Evolutionary conservation across 2,113 vertebrate species (phyloP).

Genomic region (Bettongia penicillata): DNA sequence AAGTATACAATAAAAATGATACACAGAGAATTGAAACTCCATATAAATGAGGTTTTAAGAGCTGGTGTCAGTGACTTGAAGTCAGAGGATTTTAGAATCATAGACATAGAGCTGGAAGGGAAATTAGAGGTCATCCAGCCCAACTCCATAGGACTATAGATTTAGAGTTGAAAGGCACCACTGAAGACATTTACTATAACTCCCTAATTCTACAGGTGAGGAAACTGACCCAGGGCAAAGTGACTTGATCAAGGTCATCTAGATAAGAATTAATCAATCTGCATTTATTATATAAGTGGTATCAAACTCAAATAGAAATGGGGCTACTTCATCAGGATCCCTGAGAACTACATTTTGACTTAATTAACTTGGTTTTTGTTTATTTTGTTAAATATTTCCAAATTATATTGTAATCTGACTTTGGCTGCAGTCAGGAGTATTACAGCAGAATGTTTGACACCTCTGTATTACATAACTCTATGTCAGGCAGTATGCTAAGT

Average conservation of each 20-base stretch:
- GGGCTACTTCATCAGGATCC: not conserved
- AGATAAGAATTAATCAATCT: not conserved
- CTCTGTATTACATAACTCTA: not conserved
- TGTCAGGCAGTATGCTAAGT: not conserved
- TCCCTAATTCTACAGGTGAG: not conserved
- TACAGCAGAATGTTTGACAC: not conserved
- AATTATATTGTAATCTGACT: not conserved
- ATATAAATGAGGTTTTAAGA: not conserved
- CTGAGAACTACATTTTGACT: not conserved
- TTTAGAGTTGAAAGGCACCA: not conserved
- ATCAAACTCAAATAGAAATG: not conserved
- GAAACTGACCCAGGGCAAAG: not conserved
- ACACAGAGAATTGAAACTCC: not conserved
- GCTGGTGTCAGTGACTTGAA: not conserved
- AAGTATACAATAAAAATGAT: not conserved
- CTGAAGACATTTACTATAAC: not conserved
- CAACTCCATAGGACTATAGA: not conserved
- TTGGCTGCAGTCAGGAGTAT: not conserved
- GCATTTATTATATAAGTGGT: not conserved
- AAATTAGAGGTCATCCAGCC: not conserved
- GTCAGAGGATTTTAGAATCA: too few relatives aligned
- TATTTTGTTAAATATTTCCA: not conserved
- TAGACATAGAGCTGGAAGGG: not conserved
- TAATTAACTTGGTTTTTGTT: not conserved
- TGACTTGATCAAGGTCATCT: not conserved